Evolutionary conservation across 1,140 invertebrate genomes (phyloP).

Genomic region (Plutomurus gul): DNA sequence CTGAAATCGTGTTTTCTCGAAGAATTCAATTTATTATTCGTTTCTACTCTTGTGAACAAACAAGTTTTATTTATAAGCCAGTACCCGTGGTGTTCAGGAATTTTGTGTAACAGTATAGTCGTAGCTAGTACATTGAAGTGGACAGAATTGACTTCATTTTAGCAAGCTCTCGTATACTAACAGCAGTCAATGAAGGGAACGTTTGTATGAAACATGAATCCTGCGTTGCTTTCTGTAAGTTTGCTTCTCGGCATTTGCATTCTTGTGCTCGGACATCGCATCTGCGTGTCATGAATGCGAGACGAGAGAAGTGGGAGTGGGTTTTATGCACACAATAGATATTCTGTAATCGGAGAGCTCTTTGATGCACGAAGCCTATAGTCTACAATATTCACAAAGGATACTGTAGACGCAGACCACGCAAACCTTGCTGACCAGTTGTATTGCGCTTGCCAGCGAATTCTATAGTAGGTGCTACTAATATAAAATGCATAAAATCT

Average conservation of each 20-base stretch:
- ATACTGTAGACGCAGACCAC: no score
- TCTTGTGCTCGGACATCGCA: conserved; percentile 4
- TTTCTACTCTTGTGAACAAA: not conserved
- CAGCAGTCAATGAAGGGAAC: no score
- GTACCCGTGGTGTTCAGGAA: not conserved
- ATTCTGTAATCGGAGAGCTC: not conserved
- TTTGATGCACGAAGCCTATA: not conserved
- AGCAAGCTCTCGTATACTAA: not conserved
- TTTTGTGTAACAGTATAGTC: conserved; percentile 1
- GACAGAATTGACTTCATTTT: conserved; percentile 22
- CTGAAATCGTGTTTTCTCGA: not conserved
- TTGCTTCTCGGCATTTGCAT: not conserved
- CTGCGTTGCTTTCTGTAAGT: not conserved
- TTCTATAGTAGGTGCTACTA: no score
- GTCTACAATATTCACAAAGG: not conserved
- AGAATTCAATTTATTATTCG: conserved; percentile 20
- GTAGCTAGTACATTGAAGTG: not conserved
- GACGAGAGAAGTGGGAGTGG: not conserved
- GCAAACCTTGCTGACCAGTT: no score
- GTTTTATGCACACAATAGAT: not conserved
- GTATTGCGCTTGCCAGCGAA: no score
- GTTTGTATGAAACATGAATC: conserved; percentile 11
- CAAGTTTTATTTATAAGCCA: not conserved
- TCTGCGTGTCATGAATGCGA: not conserved
- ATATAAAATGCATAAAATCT: no score